A percentile compares a stretch with the other conserved stretches of the same genome.
These are phyloP conservation scores for Nannoperca australis DNA, from an alignment of 2,797 vertebrate species.

Conservation along the genomic window DNA sequence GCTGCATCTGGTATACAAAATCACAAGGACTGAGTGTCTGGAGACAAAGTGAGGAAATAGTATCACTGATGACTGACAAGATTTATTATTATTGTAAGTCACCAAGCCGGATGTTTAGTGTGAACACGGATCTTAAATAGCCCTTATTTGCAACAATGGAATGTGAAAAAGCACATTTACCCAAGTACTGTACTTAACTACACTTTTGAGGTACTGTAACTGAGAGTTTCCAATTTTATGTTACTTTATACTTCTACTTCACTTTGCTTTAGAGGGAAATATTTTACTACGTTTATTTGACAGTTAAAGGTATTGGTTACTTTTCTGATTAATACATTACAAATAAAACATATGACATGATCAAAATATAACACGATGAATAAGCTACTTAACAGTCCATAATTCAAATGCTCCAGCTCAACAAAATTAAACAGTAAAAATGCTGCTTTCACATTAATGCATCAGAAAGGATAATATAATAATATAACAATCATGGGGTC, in stretches of 20 bases:
- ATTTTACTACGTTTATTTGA: neutral
- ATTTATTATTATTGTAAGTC: conserved; percentile 8
- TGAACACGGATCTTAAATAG: neutral
- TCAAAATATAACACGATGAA: neutral
- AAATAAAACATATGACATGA: neutral
- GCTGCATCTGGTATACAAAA: conserved; percentile 58
- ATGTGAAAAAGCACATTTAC: neutral
- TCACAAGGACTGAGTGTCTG: conserved; percentile 36
- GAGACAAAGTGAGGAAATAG: conserved; percentile 37
- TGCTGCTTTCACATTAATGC: neutral
- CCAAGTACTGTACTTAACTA: neutral
- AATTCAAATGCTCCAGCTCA: neutral
- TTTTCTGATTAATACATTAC: neutral
- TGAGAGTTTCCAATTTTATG: neutral
- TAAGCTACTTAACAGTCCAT: neutral
- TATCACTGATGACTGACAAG: conserved; percentile 14
- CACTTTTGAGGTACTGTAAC: neutral
- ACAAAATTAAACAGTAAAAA: neutral
- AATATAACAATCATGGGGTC: neutral
- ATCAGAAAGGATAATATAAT: neutral
- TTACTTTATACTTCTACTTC: neutral
- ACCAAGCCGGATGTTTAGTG: neutral
- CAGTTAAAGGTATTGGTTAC: neutral
- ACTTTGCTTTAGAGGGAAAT: neutral
- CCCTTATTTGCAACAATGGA: neutral